Base-by-base conservation (phyloP, 2,113 vertebrate species). In the Myotis yumanensis region DNA sequence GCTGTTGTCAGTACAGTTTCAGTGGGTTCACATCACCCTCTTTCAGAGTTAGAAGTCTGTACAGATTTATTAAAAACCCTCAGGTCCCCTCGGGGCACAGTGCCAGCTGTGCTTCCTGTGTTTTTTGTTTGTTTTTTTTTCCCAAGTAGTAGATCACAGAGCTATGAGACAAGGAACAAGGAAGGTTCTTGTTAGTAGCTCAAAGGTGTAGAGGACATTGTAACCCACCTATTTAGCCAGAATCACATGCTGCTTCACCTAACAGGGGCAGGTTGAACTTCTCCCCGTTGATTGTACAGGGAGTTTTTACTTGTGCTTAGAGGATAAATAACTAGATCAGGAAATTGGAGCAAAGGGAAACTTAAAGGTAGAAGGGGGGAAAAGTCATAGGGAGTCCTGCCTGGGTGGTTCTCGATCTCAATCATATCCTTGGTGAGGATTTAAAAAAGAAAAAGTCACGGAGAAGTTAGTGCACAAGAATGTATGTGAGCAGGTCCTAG, bases 211-310 rank as follows among this genome's bases (percentile, higher is more conserved):
- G n/a, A 52, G 52, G 48, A 76, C 37, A 37, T 46, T 72, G 32
- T 20, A 89, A 73, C 28, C 9, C 54, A 54, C 92, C 23, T 95
- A 5, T 87, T 87, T 72, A 69, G 48, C 62, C 32, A 88, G 92
- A 91, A 71, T 82, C 17, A 46, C 11, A 64, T 69, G 37, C 59
- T 59, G 75, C 72, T 94, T 96, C 76, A 66, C 37, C 77, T 90
- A 85, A 92, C 37, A 48, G 69, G 66, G 37, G 73, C 77, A 93
- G 35, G 35, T 48, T 91, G 68, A 92, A 83, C 83, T 92, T 77
- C 30, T 81, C 82, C 43, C 25, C 71, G 0, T 62, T 12, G n/a
- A n/a, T 94, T 15, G 2, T 72, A 54, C 43, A 40, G n/a, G 25
- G 43, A 84, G 40, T 64, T 85, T 95, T 75, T 82, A 20, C 37